Evolutionary conservation across 2,888 invertebrate species (phyloP), one percentile per base, ranked within the genome.

Genomic region (Xestia ashworthii): DNA sequence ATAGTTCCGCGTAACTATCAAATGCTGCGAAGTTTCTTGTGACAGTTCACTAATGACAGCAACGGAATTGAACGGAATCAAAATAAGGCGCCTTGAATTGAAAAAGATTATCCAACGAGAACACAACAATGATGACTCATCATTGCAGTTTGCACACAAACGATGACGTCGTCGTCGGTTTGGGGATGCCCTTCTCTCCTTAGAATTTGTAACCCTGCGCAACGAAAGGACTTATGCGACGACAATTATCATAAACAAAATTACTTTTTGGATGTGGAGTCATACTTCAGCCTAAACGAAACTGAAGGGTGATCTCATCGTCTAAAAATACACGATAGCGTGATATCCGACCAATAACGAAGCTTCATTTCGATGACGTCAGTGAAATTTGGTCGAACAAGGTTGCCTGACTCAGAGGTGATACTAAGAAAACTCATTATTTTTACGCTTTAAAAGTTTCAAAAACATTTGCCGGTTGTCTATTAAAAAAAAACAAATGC

Each of bases 151-250:
- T 92, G 92, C 89, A 91, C 86, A 85, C 86, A 89, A 87, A 83
- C 81, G 84, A 78, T 83, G 81, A 81, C 79, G 79, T 96, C 91
- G 90, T 89, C 91, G 85, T 92, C 91, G 89, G 92, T 94, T 95
- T 93, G 96, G 96, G 96, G 96, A 96, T 96, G 95, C 96, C 96
- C 96, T 95, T 95, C 94, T 94, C 94, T 95, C 94, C 90, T 91
- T 88, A 93, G 93, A 94, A 94, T 92, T 94, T 92, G 88, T 89
- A 60, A 81, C 69, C 78, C 75, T 80, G 69, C 83, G 83, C 83
- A 88, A 87, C 91, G 81, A 94, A 95, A 95, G 83, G 94, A 87
- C 95, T 8, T 94, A 96, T 92, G 90, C 84, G 92, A 93, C 94
- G 53, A 81, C 84, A 83, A 83, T 86, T 91, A 85, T 75, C 87